Base-by-base conservation (phyloP, 2,113 vertebrate species). In the Zonotrichia leucophrys region DNA sequence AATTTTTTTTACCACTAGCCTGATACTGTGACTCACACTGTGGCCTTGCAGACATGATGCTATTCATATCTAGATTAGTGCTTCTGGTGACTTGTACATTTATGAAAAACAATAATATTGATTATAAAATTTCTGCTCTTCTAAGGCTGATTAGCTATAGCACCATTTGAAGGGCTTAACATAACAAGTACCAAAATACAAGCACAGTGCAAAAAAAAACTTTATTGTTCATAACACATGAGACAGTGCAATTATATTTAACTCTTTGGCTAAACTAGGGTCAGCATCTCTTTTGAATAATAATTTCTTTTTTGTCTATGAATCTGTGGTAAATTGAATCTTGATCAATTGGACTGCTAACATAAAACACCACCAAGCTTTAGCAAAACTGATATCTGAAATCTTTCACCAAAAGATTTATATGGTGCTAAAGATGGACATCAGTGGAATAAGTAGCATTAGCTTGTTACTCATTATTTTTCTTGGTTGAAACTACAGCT, bases 161-260 rank as follows among this genome's bases (percentile, higher is more conserved):
- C 18, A 60, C 3, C 31, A 53, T 64, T 55, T 64, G 67, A 74
- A 87, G 67, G 21, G 27, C 15, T 86, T 84, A 35, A 62, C 3
- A 24, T 46, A 1, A 3, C 42, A 55, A 30, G 8, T 46, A 74
- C 21, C 12, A 22, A 83, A 39, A 50, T 66, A 46, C 3, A 74
- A 67, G 60, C 4, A 23, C 9, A 35, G 22, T 67, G 62, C 41
- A 44, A 39, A 44, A 55, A 55, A n/a, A 46, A 1, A 2, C 25
- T 86, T 62, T 39, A 42, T 27, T 9, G 15, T 47, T 95, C 79
- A 88, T 31, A 90, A 70, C 5, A 12, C 0, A 0, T 50, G 24
- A 68, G 30, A 70, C 35, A 27, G 10, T 76, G n/a, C 0, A 0
- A 52, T 42, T 12, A 11, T 14, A 10, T 56, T 33, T 47, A 72